These are phyloP conservation scores for Ostrea denselamellosa DNA, from an alignment of 1,140 invertebrate genomes.

Conservation along the genomic window DNA sequence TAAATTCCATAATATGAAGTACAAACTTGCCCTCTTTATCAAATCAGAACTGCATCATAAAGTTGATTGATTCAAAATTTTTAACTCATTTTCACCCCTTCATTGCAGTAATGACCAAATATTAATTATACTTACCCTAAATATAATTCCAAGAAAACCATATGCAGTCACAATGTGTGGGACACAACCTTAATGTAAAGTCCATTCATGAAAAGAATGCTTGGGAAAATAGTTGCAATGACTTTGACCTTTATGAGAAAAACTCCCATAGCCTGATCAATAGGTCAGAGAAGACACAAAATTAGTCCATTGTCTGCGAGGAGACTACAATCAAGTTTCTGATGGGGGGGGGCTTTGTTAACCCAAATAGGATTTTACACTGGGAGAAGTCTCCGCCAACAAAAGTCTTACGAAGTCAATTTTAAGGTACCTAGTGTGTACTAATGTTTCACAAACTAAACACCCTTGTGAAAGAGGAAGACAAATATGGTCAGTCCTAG, in stretches of 20 bases:
- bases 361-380: constrained; percentile 25
- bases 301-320: not conserved
- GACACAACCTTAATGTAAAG: not conserved
- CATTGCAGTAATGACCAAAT: not conserved
- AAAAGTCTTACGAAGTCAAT: not conserved
- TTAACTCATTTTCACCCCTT: not conserved
- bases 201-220: not conserved
- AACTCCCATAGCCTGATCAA: not conserved
- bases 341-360: not conserved
- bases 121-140: not conserved
- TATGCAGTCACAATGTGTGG: not conserved
- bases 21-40: too few species aligned
- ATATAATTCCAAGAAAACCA: not conserved
- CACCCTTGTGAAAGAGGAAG: constrained; percentile 30
- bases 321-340: not conserved
- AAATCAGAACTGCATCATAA: too few species aligned
- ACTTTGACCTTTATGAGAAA: not conserved
- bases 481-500: not conserved
- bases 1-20: too few species aligned
- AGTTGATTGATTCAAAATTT: too few species aligned
- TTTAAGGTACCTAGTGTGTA: constrained; percentile 2
- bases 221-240: not conserved
- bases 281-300: not conserved
- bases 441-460: constrained; percentile 1
- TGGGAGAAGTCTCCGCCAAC: not conserved